Evolutionary conservation across 2,113 vertebrate species (phyloP).

Genomic region (Narcine bancroftii): DNA sequence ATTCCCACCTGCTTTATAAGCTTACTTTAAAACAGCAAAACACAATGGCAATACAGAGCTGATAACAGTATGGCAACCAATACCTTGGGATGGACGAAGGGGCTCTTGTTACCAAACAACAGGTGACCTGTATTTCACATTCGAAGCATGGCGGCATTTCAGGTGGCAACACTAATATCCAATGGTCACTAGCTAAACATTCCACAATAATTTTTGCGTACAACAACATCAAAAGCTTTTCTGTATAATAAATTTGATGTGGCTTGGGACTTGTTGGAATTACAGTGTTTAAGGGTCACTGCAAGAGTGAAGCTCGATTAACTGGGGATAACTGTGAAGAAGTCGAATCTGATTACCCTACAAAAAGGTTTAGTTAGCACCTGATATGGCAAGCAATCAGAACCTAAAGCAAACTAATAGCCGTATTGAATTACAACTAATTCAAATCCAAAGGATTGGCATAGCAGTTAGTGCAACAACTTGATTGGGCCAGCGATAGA

Average conservation of each 20-base stretch:
- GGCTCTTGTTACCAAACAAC: not conserved
- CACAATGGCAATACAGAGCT: not conserved
- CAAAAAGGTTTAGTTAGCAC: not conserved
- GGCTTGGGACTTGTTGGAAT: not conserved
- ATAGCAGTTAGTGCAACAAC: no score
- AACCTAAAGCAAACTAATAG: not conserved
- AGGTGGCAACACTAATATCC: not conserved
- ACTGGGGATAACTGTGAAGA: not conserved
- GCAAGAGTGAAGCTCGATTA: not conserved
- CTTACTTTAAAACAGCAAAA: not conserved
- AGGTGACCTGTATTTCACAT: not conserved
- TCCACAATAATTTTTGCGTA: not conserved
- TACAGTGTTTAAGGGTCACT: not conserved
- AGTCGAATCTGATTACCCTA: no score
- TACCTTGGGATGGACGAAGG: not conserved
- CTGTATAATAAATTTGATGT: not conserved
- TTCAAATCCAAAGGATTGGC: no score
- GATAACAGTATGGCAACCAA: not conserved
- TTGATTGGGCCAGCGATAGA: no score
- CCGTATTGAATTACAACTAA: not conserved
- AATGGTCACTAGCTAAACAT: not conserved
- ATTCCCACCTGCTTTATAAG: not conserved
- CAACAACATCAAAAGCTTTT: slow-evolving; percentile 11
- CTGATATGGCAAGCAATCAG: not conserved
- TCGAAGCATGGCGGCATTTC: not conserved